Base-by-base conservation (phyloP, 2,797 vertebrate genomes). In the Stomatorhinus walkeri region DNA sequence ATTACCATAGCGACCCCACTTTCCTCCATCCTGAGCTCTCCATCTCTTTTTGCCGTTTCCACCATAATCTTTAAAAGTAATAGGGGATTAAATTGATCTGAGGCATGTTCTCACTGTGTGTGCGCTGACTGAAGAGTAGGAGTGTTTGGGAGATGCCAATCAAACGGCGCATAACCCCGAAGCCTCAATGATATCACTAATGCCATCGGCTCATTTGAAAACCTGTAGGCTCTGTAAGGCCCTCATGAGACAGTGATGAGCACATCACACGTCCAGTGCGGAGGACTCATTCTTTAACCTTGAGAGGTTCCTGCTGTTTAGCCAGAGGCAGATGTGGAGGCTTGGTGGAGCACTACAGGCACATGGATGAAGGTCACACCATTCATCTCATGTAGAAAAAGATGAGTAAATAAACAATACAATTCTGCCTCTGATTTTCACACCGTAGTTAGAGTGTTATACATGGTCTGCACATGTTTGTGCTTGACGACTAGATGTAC, bases 1-100 rank as follows among this genome's bases (percentile, higher is more conserved):
- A 90, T 40, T 56, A 87, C 14, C 51, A 87, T 87, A 91, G 79
- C 88, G 85, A 89, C 91, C 91, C 86, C 40, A 89, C 48, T 61
- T 59, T 87, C 32, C 89, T 49, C 59, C 79, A 85, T 87, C 89
- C 22, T 22, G 48, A 64, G 83, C 46, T 49, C 59, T 10, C 52
- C 32, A 12, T 68, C 88, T 89, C 64, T 72, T 88, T 90, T 89
- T 83, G 87, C 89, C 87, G 85, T 54, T 54, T 36, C 28, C 49
- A 85, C 5, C 84, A 22, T 54, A 16, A 51, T 85, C 51, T 85
- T 28, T 52, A 85, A 85, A 85, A 22, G 76, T 85, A 51, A 85
- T 49, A 24, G 22, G 19, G 24, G 48, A 49, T 85, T 85, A 28
- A 52, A 51, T 52, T 32, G 83, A 51, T 16, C 28, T 36, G 48